These are phyloP conservation scores for Ataeniobius toweri DNA, from an alignment of 2,797 vertebrate genomes.

Conservation along the genomic window DNA sequence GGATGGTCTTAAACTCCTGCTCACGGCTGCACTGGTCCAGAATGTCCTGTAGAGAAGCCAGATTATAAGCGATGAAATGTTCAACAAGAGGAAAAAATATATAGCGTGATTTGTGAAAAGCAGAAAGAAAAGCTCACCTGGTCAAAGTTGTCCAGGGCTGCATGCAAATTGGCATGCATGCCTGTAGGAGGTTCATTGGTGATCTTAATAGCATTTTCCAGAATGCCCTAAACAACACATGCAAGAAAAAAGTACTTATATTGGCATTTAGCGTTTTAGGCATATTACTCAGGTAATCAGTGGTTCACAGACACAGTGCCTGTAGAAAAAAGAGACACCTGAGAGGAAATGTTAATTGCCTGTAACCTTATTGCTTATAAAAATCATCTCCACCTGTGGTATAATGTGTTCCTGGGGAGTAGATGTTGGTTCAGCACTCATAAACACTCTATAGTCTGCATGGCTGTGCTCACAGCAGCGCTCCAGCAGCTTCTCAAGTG, in stretches of 20 bases:
- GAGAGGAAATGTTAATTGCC: not conserved
- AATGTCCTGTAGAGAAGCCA: slow-evolving; percentile 70
- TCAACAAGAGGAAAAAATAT: not conserved
- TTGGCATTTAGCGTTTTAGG: not conserved
- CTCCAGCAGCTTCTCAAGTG: slow-evolving; percentile 83
- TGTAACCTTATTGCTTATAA: not conserved
- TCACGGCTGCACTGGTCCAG: slow-evolving; percentile 85
- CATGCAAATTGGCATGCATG: slow-evolving; percentile 82
- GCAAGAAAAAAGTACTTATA: not conserved
- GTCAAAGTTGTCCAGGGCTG: slow-evolving; percentile 84
- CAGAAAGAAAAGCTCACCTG: slow-evolving; percentile 69
- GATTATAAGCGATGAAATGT: not conserved
- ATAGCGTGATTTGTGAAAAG: not conserved
- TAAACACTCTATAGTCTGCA: slow-evolving; percentile 79
- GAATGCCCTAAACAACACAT: slow-evolving; percentile 74
- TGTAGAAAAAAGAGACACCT: not conserved
- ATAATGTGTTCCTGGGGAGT: slow-evolving; percentile 83
- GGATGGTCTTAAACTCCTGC: slow-evolving; percentile 87
- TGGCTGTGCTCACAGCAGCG: slow-evolving; percentile 79
- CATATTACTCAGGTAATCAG: not conserved
- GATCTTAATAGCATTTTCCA: slow-evolving; percentile 87
- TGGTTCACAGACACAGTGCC: not conserved
- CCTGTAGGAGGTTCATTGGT: slow-evolving; percentile 84
- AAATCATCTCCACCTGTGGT: slow-evolving; percentile 68
- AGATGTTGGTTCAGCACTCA: slow-evolving; percentile 81